Conservation (phyloP, 2,797 vertebrate genomes). For the Prunella strophiata region DNA sequence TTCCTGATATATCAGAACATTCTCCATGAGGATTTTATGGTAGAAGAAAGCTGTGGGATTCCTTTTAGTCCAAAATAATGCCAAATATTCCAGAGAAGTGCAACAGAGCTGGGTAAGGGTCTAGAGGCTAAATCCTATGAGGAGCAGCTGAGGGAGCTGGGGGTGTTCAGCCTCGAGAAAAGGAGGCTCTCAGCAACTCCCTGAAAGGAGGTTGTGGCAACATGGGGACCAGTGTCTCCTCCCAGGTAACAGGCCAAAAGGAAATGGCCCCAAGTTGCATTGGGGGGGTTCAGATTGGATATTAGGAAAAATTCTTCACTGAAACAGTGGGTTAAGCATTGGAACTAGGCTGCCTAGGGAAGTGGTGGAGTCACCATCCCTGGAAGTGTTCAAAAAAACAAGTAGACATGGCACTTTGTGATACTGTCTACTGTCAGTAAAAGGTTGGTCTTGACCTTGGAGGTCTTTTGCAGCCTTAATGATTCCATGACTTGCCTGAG, state of each 20-base stretch:
- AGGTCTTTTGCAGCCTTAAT: not conserved
- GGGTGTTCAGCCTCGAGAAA: not conserved
- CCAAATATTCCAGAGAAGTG: not conserved
- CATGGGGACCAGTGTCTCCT: not conserved
- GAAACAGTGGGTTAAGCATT: not conserved
- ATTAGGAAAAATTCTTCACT: not conserved
- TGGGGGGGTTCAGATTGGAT: not conserved
- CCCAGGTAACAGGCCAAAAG: not conserved
- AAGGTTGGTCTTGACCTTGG: not conserved
- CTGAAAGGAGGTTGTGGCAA: not conserved
- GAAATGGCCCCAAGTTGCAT: not conserved
- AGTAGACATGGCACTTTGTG: not conserved
- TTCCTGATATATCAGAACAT: not conserved
- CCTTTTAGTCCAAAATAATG: not conserved
- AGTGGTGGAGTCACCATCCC: not conserved
- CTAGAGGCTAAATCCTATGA: not conserved
- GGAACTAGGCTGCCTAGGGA: not conserved
- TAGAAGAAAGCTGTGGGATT: fast-evolving
- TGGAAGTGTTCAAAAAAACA: not conserved
- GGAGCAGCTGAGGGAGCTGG: not conserved
- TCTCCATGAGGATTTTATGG: not conserved
- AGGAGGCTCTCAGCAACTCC: not conserved
- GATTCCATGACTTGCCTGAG: not conserved
- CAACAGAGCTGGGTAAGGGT: not conserved
- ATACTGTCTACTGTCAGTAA: not conserved